Percentiles rank a stretch among this genome's conserved stretches.
Conservation (phyloP, 2,888 invertebrate genomes). For the Idaea aversata region DNA sequence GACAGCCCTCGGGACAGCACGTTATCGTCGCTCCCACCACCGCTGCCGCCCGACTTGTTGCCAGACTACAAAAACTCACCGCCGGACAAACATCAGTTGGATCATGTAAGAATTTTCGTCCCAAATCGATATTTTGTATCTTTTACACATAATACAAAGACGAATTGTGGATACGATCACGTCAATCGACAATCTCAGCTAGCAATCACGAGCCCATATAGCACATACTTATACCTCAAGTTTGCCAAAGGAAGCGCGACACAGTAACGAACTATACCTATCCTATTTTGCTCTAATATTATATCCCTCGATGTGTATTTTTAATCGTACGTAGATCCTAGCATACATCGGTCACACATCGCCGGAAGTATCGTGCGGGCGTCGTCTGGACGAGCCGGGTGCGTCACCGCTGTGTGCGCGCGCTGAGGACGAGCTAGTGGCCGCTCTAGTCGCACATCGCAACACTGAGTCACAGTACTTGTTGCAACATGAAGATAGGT, state of each 20-base stretch:
- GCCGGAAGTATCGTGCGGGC: slow-evolving; percentile 89
- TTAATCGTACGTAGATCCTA: slow-evolving; percentile 81
- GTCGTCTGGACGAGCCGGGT: slow-evolving; percentile 89
- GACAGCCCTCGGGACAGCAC: slow-evolving; percentile 71
- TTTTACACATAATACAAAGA: background rate
- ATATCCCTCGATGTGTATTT: too few species aligned
- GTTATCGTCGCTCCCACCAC: slow-evolving; percentile 81
- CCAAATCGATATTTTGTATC: too few species aligned
- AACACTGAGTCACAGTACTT: slow-evolving; percentile 90
- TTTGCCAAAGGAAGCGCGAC: too few species aligned
- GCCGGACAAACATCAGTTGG: slow-evolving; percentile 94
- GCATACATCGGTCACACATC: slow-evolving; percentile 95
- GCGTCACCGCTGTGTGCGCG: slow-evolving; percentile 86
- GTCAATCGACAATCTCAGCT: background rate
- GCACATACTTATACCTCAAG: too few species aligned
- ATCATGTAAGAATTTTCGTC: slow-evolving; percentile 85
- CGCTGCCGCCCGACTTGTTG: slow-evolving; percentile 84
- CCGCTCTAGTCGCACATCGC: slow-evolving; percentile 90
- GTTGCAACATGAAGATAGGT: slow-evolving; percentile 61
- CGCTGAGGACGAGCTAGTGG: slow-evolving; percentile 92
- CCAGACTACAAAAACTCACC: slow-evolving; percentile 91
- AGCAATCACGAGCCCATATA: too few species aligned
- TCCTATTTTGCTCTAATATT: too few species aligned
- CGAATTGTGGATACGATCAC: background rate
- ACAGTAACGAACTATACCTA: too few species aligned